These are phyloP conservation scores for Penelope pileata DNA, from an alignment of 2,113 vertebrate species.

Conservation along the genomic window DNA sequence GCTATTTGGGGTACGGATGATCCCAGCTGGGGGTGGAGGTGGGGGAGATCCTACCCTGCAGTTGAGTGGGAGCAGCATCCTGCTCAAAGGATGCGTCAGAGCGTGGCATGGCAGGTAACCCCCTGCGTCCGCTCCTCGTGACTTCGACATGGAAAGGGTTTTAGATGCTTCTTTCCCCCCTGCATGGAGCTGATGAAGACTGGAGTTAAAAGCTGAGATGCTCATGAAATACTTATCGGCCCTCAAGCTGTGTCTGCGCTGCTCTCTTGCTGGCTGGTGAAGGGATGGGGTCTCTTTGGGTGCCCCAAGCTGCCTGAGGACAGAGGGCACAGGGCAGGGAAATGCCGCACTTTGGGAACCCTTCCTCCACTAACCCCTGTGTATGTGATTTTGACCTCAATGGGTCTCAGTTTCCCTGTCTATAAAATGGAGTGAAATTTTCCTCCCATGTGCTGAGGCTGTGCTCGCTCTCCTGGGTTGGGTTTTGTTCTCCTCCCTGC, in stretches of 20 bases:
- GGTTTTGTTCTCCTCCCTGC: neutral
- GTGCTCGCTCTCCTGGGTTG: neutral
- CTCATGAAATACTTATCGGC: neutral
- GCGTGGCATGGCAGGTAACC: neutral
- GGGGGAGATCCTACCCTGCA: neutral
- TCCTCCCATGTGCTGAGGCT: neutral
- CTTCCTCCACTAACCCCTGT: neutral
- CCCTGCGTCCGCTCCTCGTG: neutral
- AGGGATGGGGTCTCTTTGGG: neutral
- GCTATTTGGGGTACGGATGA: neutral
- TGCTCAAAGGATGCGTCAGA: neutral
- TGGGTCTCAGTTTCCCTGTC: neutral
- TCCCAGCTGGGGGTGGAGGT: neutral
- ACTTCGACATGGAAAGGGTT: neutral
- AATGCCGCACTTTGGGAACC: neutral
- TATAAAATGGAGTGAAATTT: neutral
- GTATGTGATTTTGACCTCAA: neutral
- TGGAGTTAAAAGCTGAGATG: neutral
- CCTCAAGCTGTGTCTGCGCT: neutral
- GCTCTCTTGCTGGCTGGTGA: neutral
- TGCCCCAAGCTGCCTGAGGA: neutral
- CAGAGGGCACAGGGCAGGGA: neutral
- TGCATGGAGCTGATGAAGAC: neutral
- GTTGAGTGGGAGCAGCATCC: neutral
- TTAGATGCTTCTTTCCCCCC: neutral